Base-by-base conservation (phyloP, 2,113 vertebrate species). In the Myxocyprinus asiaticus region DNA sequence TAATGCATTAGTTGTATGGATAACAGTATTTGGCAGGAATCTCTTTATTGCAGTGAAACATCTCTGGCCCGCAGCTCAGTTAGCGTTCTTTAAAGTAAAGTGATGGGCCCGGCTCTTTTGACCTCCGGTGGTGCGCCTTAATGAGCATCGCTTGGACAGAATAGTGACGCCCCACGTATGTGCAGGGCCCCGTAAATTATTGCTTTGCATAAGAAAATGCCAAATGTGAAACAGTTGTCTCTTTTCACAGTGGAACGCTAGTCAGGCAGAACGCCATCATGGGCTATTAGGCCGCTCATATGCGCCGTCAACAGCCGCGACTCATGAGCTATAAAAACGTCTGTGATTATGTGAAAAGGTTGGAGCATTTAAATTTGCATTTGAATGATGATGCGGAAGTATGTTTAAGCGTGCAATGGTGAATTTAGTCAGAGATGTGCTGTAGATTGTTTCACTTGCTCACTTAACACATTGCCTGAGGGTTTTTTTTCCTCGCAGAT, bases 121-220 rank as follows among this genome's bases (percentile, higher is more conserved):
- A 88, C 88, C 89, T 86, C 85, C 81, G 86, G 86, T 89, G 89
- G 88, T 88, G 76, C 82, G 82, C 84, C 90, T 93, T 93, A 92
- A 92, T 92, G 91, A 92, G 89, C 88, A 87, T 88, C 85, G 80
- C 79, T 86, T 85, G 89, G 88, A 90, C 48, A 77, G 84, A 88
- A 84, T 85, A 89, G 88, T 89, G 89, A 88, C 85, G 84, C 85
- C 86, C 88, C 78, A 66, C 85, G 88, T 86, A 86, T 87, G 88
- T 82, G 85, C 86, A 80, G 84, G 85, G 83, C 87, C 90, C 89
- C 77, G 78, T 81, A 51, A 87, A 90, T 88, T 88, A 88, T 86
- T 85, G 87, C 83, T 90, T 89, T 88, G 85, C 83, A 81, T 79
- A 82, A 83, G 80, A 80, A 89, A 86, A 87, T 86, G 85, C 86